phyloP scores from a whole-genome alignment of 2,888 invertebrate species.

The Gastrophysa polygoni region DNA sequence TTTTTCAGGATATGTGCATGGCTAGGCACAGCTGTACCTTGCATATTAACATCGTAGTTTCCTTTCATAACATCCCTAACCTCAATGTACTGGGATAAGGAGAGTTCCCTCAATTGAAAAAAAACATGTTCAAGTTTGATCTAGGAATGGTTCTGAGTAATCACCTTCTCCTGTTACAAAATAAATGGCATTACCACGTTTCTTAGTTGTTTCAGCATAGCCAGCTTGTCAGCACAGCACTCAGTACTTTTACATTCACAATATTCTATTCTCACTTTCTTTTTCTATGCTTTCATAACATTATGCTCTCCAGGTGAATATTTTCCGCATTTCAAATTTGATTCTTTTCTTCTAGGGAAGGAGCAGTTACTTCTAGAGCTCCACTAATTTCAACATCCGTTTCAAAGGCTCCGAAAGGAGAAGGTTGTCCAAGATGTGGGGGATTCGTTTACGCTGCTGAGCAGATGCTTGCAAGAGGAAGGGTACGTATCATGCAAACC shows the following conservation, averaged over 20 bases:
- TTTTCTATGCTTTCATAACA: slow-evolving; percentile 14
- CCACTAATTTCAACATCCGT: slow-evolving; percentile 65
- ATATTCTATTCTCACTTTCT: slow-evolving; percentile 29
- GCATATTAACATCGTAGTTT: slow-evolving; percentile 48
- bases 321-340: background rate
- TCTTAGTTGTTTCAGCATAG: slow-evolving; percentile 35
- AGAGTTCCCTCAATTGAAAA: slow-evolving; percentile 68
- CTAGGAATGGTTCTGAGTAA: slow-evolving; percentile 43
- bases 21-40: slow-evolving; percentile 44
- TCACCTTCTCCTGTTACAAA: slow-evolving; percentile 59
- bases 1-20: slow-evolving; percentile 49
- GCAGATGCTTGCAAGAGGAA: slow-evolving; percentile 89
- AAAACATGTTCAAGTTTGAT: slow-evolving; percentile 24
- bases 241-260: slow-evolving; percentile 23
- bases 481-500: slow-evolving; percentile 66
- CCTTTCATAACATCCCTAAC: slow-evolving; percentile 41
- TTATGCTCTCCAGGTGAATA: background rate
- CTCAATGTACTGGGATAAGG: slow-evolving; percentile 74
- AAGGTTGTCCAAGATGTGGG: slow-evolving; percentile 88
- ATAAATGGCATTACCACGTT: slow-evolving; percentile 18
- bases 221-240: slow-evolving; percentile 42
- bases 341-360: slow-evolving; percentile 41
- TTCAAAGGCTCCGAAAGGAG: slow-evolving; percentile 82
- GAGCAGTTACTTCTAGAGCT: slow-evolving; percentile 47
- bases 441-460: slow-evolving; percentile 90